Evolutionary conservation across 1,140 invertebrate species (phyloP).

Genomic region (Ectropis grisescens): DNA sequence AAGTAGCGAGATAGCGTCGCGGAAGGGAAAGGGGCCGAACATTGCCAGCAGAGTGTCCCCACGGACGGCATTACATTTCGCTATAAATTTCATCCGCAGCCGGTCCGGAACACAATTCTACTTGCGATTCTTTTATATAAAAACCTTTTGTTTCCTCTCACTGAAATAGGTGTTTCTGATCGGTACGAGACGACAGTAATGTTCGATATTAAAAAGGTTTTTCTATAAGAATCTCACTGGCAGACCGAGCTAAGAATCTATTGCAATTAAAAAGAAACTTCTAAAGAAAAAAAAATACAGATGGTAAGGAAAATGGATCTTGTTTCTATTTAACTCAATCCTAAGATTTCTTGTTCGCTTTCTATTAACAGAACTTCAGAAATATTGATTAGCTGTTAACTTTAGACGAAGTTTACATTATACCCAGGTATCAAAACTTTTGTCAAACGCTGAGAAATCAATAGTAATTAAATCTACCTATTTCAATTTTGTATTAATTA

Average conservation of each 20-base stretch:
- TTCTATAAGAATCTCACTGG: slow-evolving; percentile 37
- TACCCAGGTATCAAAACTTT: too few species aligned
- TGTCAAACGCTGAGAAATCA: too few species aligned
- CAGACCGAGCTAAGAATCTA: slow-evolving; percentile 34
- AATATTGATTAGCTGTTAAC: too few species aligned
- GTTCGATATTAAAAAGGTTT: slow-evolving; percentile 64
- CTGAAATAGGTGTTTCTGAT: slow-evolving; percentile 40
- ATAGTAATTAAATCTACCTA: too few species aligned
- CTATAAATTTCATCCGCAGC: slow-evolving; percentile 29
- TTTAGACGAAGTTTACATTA: too few species aligned
- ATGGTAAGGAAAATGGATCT: slow-evolving; percentile 8
- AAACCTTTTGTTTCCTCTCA: slow-evolving; percentile 38
- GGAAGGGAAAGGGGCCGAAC: slow-evolving; percentile 7
- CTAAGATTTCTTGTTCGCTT: too few species aligned
- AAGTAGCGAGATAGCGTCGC: slow-evolving; percentile 10
- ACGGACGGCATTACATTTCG: slow-evolving; percentile 24
- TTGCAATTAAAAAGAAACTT: slow-evolving; percentile 41
- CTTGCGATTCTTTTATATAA: slow-evolving; percentile 30
- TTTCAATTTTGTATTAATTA: too few species aligned
- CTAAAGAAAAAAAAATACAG: slow-evolving; percentile 9
- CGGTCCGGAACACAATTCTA: slow-evolving; percentile 18
- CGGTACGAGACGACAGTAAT: slow-evolving; percentile 40
- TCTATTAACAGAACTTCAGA: too few species aligned
- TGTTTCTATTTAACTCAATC: too few species aligned
- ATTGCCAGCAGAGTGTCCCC: slow-evolving; percentile 11